Conservation (phyloP, 2,888 invertebrate species). For the Ypsolopha scabrella region DNA sequence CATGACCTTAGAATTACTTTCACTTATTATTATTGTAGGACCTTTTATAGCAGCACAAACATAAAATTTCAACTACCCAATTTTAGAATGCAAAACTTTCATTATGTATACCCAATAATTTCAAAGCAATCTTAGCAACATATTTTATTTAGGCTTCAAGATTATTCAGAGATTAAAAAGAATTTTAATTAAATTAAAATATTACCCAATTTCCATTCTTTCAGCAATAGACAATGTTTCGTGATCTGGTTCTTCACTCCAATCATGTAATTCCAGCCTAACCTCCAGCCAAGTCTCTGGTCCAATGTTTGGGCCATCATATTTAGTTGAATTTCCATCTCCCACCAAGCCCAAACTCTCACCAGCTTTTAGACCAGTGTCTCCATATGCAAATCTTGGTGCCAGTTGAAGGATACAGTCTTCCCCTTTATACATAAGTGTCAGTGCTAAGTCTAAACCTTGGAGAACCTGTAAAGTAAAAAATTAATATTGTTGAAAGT, state of each 20-base stretch:
- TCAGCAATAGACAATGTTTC: slow-evolving; percentile 75
- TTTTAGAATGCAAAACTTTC: background rate
- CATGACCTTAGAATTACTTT: background rate
- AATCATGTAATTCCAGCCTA: slow-evolving; percentile 77
- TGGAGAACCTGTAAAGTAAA: slow-evolving; percentile 65
- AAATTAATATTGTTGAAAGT: background rate
- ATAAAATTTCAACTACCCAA: background rate
- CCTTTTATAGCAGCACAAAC: background rate
- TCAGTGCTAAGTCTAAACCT: slow-evolving; percentile 88
- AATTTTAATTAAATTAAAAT: slow-evolving; percentile 9
- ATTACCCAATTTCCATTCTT: slow-evolving; percentile 82
- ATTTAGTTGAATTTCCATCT: slow-evolving; percentile 33
- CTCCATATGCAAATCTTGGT: slow-evolving; percentile 87
- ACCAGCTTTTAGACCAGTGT: slow-evolving; percentile 72
- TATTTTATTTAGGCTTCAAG: too few species aligned
- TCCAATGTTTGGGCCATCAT: slow-evolving; percentile 72
- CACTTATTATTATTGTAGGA: too few species aligned
- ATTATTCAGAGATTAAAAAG: too few species aligned
- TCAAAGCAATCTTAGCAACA: too few species aligned
- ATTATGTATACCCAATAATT: too few species aligned
- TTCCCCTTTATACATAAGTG: slow-evolving; percentile 89
- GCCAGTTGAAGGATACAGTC: slow-evolving; percentile 78
- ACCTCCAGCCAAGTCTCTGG: slow-evolving; percentile 76
- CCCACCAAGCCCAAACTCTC: slow-evolving; percentile 52
- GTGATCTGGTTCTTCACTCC: slow-evolving; percentile 75